Evolutionary conservation across 2,113 vertebrate genomes (phyloP).

Genomic region (Pristiophorus japonicus): DNA sequence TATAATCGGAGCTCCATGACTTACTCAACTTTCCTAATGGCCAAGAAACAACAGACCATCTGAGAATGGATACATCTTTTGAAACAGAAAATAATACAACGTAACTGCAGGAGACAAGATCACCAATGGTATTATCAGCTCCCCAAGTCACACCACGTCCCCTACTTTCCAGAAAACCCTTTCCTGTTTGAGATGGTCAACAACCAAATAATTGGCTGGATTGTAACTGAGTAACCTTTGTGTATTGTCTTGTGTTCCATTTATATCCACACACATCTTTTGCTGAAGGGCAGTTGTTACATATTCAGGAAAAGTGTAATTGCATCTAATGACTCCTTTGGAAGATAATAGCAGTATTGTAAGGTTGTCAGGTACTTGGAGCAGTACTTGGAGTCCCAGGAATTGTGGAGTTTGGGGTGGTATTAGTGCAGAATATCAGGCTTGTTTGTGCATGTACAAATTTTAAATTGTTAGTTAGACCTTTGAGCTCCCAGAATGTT

Average conservation of each 20-base stretch:
- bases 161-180: not conserved
- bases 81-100: not conserved
- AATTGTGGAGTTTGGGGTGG: too few relatives aligned
- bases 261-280: not conserved
- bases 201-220: not conserved
- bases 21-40: too few relatives aligned
- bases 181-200: not conserved
- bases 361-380: too few relatives aligned
- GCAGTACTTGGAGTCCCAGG: too few relatives aligned
- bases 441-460: too few relatives aligned
- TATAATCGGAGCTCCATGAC: too few relatives aligned
- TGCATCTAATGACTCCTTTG: not conserved
- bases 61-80: not conserved
- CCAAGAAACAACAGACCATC: not conserved
- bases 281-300: not conserved
- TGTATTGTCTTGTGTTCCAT: not conserved
- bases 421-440: too few relatives aligned
- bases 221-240: not conserved
- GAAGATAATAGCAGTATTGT: too few relatives aligned
- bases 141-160: not conserved
- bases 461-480: too few relatives aligned
- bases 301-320: not conserved
- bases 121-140: not conserved
- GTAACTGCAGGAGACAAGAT: not conserved
- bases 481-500: too few relatives aligned